These are phyloP conservation scores for Rousettus madagascariensis DNA, from an alignment of 2,797 vertebrate genomes.

Conservation along the genomic window DNA sequence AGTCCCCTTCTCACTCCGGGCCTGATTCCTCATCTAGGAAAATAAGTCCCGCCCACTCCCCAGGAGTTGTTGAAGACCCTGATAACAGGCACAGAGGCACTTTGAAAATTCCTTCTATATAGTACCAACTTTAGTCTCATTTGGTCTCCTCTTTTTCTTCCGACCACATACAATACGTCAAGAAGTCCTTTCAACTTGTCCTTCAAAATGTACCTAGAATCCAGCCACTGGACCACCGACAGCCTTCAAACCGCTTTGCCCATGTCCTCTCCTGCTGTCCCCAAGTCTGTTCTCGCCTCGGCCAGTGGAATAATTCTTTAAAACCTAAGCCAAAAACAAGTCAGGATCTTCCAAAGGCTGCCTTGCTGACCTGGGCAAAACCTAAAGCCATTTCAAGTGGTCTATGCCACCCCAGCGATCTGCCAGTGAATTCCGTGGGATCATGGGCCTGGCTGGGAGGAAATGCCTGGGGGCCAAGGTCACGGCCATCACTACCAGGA, in stretches of 20 bases:
- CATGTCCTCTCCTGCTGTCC: neutral
- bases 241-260: neutral
- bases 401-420: neutral
- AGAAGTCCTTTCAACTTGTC: neutral
- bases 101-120: neutral
- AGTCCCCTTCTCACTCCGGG: neutral
- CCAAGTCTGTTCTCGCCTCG: neutral
- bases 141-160: neutral
- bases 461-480: rapidly evolving
- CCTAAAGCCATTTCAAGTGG: neutral
- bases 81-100: neutral
- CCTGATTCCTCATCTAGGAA: neutral
- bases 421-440: neutral
- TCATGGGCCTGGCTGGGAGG: rapidly evolving
- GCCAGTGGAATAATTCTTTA: neutral
- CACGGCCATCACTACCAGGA: neutral
- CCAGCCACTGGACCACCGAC: neutral
- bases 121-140: no score
- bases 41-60: neutral
- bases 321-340: neutral
- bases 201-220: neutral
- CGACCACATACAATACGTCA: neutral
- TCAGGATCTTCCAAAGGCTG: neutral
- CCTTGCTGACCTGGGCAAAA: neutral
- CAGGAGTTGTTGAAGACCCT: neutral